Evolutionary conservation across 92 coral and sea anemone genomes (phyloP), one percentile per base, ranked within the genome.

Genomic region (Epizoanthus rinbou): DNA sequence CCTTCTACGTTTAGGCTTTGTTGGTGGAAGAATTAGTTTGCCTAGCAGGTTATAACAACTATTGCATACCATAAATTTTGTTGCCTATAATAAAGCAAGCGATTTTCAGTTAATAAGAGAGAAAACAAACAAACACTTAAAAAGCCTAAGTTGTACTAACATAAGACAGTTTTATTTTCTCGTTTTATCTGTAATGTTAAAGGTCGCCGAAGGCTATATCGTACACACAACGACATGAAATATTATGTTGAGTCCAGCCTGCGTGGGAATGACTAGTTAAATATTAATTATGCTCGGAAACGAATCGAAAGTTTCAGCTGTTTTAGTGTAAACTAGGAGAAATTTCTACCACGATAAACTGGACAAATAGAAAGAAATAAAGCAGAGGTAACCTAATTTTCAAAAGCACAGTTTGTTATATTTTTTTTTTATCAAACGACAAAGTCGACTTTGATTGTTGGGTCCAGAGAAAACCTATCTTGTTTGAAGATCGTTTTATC

Each of bases 191-290:
- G 39, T 50, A 78, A 33, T 41, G 24, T 62, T 31, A 35, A 21
- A 23, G 62, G 63, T 60, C 21, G 22, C 8, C 50, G 10, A 10
- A 23, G 37, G 33, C 64, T 52, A 76, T 22, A 63, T 41, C 58
- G 71, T 41, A 78, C 14, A 60, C 57, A 18, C 22, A 54, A 21
- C 5, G 37, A 39, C 21, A 56, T 33, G 18, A 43, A 16, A 54
- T 78, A 62, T 39, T 78, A 15, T n/a, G 70, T 22, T 37, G 23
- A 17, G 39, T 19, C 35, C 41, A 24, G 47, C 64, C 64, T 62
- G 82, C 82, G 82, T 78, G 82, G 82, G 82, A 78, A 78, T 63
- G 13, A 33, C 70, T 63, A 28, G 43, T 78, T 78, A 78, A 78
- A 78, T 78, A 78, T 78, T 28, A 28, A 28, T 78, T 78, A 78